Evolutionary conservation across 2,113 vertebrate genomes (phyloP).

Genomic region (Oryzias melastigma): DNA sequence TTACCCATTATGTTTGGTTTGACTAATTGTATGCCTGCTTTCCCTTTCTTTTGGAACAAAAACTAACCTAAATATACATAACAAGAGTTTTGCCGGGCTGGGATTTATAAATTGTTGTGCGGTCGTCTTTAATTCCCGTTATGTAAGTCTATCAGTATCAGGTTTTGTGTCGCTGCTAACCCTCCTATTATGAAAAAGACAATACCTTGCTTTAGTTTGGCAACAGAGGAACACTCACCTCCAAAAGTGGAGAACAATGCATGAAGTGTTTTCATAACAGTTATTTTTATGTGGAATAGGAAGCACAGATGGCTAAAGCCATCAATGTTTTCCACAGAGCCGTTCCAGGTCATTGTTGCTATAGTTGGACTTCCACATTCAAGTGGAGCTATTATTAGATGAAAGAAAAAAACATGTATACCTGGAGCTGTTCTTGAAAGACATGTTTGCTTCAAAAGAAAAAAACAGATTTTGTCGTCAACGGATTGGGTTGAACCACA

Average conservation of each 20-base stretch:
- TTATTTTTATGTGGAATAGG: constrained; percentile 1
- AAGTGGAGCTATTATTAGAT: not conserved
- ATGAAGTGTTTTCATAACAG: constrained; percentile 4
- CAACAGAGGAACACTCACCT: constrained; percentile 51
- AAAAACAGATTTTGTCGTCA: constrained; percentile 4
- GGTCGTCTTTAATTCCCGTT: constrained; percentile 33
- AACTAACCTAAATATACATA: not conserved
- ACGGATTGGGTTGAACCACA: not conserved
- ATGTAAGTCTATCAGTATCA: constrained; percentile 47
- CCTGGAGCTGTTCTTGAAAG: constrained; percentile 7
- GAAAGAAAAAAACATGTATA: constrained; percentile 4
- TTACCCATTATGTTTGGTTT: constrained; percentile 28
- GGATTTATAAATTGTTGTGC: constrained; percentile 9
- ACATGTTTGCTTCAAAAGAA: not conserved
- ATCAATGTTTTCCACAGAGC: constrained; percentile 8
- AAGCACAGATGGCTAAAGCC: constrained; percentile 2
- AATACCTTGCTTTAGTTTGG: constrained; percentile 45
- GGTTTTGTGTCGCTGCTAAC: constrained; percentile 59
- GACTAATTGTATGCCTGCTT: constrained; percentile 12
- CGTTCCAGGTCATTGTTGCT: not conserved
- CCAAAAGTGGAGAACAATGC: constrained; percentile 23
- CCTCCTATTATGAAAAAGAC: constrained; percentile 67
- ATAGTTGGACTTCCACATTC: not conserved
- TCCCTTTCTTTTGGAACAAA: constrained; percentile 8
- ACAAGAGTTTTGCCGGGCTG: constrained; percentile 3